Evolutionary conservation across 2,797 vertebrate genomes (phyloP).

Genomic region (Danionella dracula): DNA sequence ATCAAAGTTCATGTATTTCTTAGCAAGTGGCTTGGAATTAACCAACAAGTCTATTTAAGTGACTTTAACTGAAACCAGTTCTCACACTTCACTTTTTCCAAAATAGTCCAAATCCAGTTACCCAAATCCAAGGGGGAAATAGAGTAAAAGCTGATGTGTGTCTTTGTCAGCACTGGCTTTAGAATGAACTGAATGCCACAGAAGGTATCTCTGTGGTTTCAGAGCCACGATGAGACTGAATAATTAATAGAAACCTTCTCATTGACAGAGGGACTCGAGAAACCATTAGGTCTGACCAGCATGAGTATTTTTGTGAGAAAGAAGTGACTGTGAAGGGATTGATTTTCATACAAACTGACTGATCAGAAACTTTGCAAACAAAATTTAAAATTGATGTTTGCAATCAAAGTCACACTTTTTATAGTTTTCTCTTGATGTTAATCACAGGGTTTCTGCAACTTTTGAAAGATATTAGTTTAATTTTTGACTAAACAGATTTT

Average conservation of each 20-base stretch:
- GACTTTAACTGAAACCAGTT: neutral
- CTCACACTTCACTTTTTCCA: neutral
- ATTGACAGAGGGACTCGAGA: conserved; percentile 69
- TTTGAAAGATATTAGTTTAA: too few relatives aligned
- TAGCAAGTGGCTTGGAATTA: neutral
- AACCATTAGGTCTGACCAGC: conserved; percentile 61
- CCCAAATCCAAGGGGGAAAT: conserved; percentile 43
- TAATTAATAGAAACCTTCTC: conserved; percentile 68
- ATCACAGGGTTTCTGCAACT: too few relatives aligned
- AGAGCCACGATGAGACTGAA: conserved; percentile 60
- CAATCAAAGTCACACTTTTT: too few relatives aligned
- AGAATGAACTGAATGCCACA: conserved; percentile 60
- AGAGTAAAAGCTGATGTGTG: conserved; percentile 43
- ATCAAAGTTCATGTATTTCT: neutral
- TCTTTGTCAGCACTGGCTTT: conserved; percentile 29
- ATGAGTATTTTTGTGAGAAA: conserved; percentile 65
- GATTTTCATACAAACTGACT: conserved; percentile 55
- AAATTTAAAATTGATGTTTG: too few relatives aligned
- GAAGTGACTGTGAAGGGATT: conserved; percentile 56
- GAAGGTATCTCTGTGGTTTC: conserved; percentile 55
- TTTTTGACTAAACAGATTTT: too few relatives aligned
- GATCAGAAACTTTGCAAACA: conserved; percentile 60
- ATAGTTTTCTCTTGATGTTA: too few relatives aligned
- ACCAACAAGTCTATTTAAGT: too few relatives aligned
- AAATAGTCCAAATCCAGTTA: conserved; percentile 14